Conservation (phyloP, 2,113 vertebrate genomes). For the Cariama cristata region DNA sequence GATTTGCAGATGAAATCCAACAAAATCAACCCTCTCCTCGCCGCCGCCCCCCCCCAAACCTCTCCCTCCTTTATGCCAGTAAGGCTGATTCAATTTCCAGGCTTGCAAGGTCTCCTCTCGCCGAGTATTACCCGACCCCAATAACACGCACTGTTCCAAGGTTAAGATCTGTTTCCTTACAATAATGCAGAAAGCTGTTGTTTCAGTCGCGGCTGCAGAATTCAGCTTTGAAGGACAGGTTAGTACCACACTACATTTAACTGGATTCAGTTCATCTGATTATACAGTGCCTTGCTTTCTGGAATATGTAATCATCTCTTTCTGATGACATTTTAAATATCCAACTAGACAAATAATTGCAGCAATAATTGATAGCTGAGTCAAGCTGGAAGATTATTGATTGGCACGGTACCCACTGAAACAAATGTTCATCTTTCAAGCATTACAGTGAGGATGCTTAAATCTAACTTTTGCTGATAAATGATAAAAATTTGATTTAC, state of each 20-base stretch:
- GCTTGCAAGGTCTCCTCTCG: slow-evolving; percentile 72
- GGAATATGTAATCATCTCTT: slow-evolving; percentile 89
- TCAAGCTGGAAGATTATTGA: slow-evolving; percentile 84
- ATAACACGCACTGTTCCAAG: slow-evolving; percentile 57
- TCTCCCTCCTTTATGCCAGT: slow-evolving; percentile 65
- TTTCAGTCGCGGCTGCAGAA: slow-evolving; percentile 65
- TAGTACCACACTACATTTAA: slow-evolving; percentile 82
- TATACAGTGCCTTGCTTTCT: slow-evolving; percentile 82
- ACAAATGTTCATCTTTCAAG: slow-evolving; percentile 83
- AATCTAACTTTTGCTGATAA: slow-evolving; percentile 84
- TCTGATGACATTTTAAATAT: slow-evolving; percentile 92
- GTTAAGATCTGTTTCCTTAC: slow-evolving; percentile 74
- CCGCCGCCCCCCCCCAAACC: background rate
- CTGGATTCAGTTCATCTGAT: slow-evolving; percentile 84
- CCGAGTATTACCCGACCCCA: slow-evolving; percentile 62
- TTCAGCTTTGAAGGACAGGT: slow-evolving; percentile 83
- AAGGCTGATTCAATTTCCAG: slow-evolving; percentile 76
- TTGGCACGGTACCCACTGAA: slow-evolving; percentile 80
- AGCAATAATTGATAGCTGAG: slow-evolving; percentile 88
- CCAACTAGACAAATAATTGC: slow-evolving; percentile 87
- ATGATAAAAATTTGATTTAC: slow-evolving; percentile 80
- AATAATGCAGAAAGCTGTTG: slow-evolving; percentile 66
- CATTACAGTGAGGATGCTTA: slow-evolving; percentile 79
- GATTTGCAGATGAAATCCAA: slow-evolving; percentile 76
- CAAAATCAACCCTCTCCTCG: slow-evolving; percentile 15